Percentiles rank a stretch among this genome's conserved stretches.
Conservation (phyloP, 2,797 vertebrate genomes). For the Sebastes minor region DNA sequence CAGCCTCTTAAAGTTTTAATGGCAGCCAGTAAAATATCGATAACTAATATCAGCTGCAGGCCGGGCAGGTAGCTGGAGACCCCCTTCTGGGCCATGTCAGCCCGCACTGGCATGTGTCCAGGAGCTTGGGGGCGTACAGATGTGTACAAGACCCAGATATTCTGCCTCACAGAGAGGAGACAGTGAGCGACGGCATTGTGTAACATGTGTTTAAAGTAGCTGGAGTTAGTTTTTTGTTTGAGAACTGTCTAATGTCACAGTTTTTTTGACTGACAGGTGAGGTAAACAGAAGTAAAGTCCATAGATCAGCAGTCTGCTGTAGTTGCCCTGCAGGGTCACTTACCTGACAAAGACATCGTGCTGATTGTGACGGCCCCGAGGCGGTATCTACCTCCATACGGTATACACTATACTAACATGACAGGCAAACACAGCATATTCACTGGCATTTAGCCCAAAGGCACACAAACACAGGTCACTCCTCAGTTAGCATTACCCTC, state of each 20-base stretch:
- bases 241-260: constrained; percentile 21
- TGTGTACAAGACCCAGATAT: constrained; percentile 36
- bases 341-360: constrained; percentile 64
- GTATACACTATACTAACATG: constrained; percentile 41
- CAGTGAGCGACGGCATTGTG: neutral
- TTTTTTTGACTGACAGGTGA: constrained; percentile 44
- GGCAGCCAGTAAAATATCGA: constrained; percentile 73
- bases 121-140: constrained; percentile 40
- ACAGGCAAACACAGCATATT: constrained; percentile 75
- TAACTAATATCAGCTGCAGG: constrained; percentile 77
- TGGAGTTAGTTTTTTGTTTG: neutral
- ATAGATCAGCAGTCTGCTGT: constrained; percentile 55
- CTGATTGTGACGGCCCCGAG: constrained; percentile 62
- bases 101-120: constrained; percentile 51
- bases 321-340: constrained; percentile 43
- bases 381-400: constrained; percentile 52
- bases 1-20: constrained; percentile 78
- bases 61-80: constrained; percentile 47
- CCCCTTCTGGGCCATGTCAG: constrained; percentile 49
- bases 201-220: neutral
- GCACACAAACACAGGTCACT: constrained; percentile 67
- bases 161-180: constrained; percentile 8
- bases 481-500: constrained; percentile 61
- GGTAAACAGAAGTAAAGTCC: constrained; percentile 52
- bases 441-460: constrained; percentile 64